phyloP scores from a whole-genome alignment of 2,888 invertebrate genomes.

The Adelognathus sp. region DNA sequence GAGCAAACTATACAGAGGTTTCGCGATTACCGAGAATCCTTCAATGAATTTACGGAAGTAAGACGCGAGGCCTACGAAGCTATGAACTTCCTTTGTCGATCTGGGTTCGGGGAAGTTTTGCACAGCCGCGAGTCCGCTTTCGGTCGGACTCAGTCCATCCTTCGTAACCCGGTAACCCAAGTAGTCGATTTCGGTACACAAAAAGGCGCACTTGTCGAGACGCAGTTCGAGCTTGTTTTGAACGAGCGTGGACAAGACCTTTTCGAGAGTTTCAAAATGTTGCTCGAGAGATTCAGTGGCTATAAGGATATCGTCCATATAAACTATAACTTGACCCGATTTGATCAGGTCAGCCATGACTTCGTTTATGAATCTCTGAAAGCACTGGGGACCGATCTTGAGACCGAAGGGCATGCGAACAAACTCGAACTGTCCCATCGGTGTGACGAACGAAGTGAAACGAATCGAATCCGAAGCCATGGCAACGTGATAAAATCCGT shows the following conservation, averaged over 20 bases:
- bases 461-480: too few species aligned
- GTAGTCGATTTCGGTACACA: conserved; percentile 52
- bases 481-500: too few species aligned
- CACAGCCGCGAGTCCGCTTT: conserved; percentile 54
- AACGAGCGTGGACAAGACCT: conserved; percentile 7
- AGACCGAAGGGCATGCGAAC: conserved; percentile 46
- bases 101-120: conserved; percentile 61
- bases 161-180: conserved; percentile 57
- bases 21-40: too few species aligned
- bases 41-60: too few species aligned
- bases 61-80: too few species aligned
- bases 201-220: conserved; percentile 55
- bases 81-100: conserved; percentile 46
- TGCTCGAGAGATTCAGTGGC: conserved; percentile 20
- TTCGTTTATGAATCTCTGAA: conserved; percentile 59
- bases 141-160: conserved; percentile 49
- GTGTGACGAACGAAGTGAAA: too few species aligned
- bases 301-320: conserved; percentile 63
- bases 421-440: too few species aligned
- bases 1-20: too few species aligned
- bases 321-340: conserved; percentile 50
- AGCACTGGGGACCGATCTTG: conserved; percentile 48
- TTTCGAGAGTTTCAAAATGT: conserved; percentile 8
- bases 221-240: conserved; percentile 27
- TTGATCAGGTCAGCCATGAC: conserved; percentile 58